These are phyloP conservation scores for Aphelocoma coerulescens DNA, from an alignment of 2,113 vertebrate species.

Conservation along the genomic window DNA sequence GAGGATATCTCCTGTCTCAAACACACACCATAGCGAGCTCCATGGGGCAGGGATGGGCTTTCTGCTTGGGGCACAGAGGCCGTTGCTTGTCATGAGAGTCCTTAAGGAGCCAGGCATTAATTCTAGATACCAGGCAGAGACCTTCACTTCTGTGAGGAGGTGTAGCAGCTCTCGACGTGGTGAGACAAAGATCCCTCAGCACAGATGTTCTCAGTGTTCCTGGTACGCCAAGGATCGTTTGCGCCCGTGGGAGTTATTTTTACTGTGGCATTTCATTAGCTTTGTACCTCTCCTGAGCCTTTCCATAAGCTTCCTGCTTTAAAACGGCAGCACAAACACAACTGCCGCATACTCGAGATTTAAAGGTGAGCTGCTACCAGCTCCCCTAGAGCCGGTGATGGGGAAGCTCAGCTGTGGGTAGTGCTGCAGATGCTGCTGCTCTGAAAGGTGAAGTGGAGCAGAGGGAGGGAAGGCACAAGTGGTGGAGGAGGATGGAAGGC, in stretches of 20 bases:
- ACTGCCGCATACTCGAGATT: fast-evolving
- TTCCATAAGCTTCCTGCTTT: not conserved
- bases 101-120: not conserved
- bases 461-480: not conserved
- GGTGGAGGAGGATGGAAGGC: not conserved
- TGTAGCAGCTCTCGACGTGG: not conserved
- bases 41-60: not conserved
- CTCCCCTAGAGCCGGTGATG: not conserved
- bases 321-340: not conserved
- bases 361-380: not conserved
- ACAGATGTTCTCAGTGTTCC: not conserved
- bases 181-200: not conserved
- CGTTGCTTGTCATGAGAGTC: fast-evolving
- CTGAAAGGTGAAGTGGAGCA: not conserved
- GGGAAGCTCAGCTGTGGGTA: not conserved
- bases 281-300: not conserved
- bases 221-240: not conserved
- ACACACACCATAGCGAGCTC: fast-evolving
- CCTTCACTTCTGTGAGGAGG: not conserved
- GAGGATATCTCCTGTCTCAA: fast-evolving
- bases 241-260: not conserved
- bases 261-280: not conserved
- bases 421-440: not conserved
- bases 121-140: not conserved
- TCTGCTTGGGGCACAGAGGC: fast-evolving